Evolutionary conservation across 2,113 vertebrate species (phyloP), one percentile per base, ranked within the genome.

Genomic region (human): DNA sequence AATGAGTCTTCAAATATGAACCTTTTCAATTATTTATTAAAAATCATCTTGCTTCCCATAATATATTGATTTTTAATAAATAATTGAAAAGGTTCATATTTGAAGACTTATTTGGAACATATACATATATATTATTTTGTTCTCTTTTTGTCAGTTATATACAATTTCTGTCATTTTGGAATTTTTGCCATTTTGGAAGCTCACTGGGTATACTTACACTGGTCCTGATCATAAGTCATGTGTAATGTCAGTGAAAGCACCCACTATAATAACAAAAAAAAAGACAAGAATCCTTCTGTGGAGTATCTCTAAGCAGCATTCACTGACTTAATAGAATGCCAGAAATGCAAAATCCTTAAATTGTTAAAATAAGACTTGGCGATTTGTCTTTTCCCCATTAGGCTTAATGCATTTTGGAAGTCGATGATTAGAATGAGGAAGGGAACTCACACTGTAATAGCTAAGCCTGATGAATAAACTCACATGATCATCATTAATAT

Each of bases 311-410:
- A 50, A 87, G 68, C 48, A 75, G 66, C 35, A 81, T 82, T 82
- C 91, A 68, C 55, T 45, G 10, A 64, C 38, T 72, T 43, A 79
- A 64, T n/a, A 94, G 32, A 64, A 96, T n/a, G 59, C 20, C 57
- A 81, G 20, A 5, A 87, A 96, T n/a, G 20, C 25, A 94, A 75
- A 96, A 82, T 76, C 55, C 57, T 87, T 87, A 40, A 27, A 82
- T 68, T 91, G 48, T 68, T 94, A 40, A 87, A 86, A 64, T n/a
- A 73, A 72, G 57, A 52, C 32, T 35, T 88, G 25, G 35, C 17
- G 12, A 92, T 94, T 75, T 86, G 30, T 91, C 87, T 86, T 94
- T 94, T 81, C 11, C 32, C 66, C 48, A 52, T 66, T 68, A 91
- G 9, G 7, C 17, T 87, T 90, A 87, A 40, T 57, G 23, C 35